Evolutionary conservation across 2,113 vertebrate species (phyloP).

Genomic region (Bambusicola thoracicus): DNA sequence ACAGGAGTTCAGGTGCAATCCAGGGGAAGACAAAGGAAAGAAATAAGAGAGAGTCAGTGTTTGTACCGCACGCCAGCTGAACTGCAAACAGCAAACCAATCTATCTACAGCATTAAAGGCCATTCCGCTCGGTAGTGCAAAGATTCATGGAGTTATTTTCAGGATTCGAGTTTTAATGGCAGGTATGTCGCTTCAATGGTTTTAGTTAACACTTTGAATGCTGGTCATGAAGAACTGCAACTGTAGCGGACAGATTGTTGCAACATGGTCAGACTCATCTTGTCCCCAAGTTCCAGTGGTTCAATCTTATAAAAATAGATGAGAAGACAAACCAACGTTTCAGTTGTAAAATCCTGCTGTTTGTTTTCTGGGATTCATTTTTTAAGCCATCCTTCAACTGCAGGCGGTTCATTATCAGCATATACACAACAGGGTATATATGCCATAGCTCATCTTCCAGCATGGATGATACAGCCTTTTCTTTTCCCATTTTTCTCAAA

Average conservation of each 20-base stretch:
- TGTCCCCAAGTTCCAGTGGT: conserved; percentile 89
- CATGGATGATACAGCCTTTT: not conserved
- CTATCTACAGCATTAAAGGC: conserved; percentile 76
- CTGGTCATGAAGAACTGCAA: conserved; percentile 88
- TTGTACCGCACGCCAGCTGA: not conserved
- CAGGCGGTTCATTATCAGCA: not conserved
- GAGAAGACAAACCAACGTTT: conserved; percentile 86
- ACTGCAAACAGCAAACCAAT: conserved; percentile 31
- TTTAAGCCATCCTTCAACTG: conserved; percentile 17
- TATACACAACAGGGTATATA: not conserved
- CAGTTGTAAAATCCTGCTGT: conserved; percentile 90
- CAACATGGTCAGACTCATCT: conserved; percentile 77
- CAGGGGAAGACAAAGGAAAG: conserved; percentile 56
- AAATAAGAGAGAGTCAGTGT: conserved; percentile 63
- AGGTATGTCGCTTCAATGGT: conserved; percentile 81
- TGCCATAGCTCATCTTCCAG: not conserved
- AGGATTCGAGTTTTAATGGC: conserved; percentile 78
- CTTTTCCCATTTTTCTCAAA: not conserved
- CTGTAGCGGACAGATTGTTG: conserved; percentile 85
- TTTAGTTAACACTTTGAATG: conserved; percentile 85
- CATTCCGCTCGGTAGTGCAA: conserved; percentile 80
- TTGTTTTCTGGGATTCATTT: conserved; percentile 76
- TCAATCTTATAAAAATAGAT: conserved; percentile 83
- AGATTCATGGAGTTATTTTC: conserved; percentile 80
- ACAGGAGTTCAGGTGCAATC: conserved; percentile 1